Percentiles rank a stretch among this genome's conserved stretches.
Evolutionary conservation across 2,113 vertebrate genomes (phyloP).

Genomic region (Phocoena phocoena): DNA sequence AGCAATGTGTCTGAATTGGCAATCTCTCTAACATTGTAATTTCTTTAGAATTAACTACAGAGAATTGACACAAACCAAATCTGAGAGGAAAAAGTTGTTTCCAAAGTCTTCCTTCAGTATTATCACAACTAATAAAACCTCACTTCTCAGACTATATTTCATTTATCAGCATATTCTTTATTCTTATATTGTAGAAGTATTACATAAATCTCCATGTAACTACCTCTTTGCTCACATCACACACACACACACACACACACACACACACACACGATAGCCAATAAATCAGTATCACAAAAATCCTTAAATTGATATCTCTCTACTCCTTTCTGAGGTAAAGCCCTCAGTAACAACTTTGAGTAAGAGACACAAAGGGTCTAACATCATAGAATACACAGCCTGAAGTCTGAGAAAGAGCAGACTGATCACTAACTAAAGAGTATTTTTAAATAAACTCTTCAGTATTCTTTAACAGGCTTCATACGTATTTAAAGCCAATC

Average conservation of each 20-base stretch:
- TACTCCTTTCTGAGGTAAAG: not conserved
- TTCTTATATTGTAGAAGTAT: not conserved
- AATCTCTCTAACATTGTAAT: not conserved
- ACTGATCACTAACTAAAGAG: not conserved
- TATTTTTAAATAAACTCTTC: not conserved
- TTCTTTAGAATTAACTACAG: conserved; percentile 5
- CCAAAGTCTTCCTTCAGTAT: not conserved
- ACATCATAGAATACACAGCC: not conserved
- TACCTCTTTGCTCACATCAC: not conserved
- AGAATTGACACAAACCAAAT: not conserved
- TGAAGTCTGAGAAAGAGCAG: not conserved
- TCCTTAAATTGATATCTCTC: not conserved
- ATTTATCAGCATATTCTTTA: not conserved
- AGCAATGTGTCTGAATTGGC: not conserved
- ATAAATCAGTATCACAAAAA: not conserved
- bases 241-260: not conserved
- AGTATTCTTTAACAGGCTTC: not conserved
- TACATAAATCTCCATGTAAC: not conserved
- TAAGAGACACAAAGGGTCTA: not conserved
- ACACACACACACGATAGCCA: not conserved
- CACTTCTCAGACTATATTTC: not conserved
- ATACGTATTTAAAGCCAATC: not conserved
- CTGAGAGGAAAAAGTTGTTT: not conserved
- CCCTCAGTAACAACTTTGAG: not conserved
- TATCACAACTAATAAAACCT: not conserved